Percentiles rank a stretch among this genome's conserved stretches.
phyloP scores from a whole-genome alignment of 2,113 vertebrate species.

The Urocitellus parryii region DNA sequence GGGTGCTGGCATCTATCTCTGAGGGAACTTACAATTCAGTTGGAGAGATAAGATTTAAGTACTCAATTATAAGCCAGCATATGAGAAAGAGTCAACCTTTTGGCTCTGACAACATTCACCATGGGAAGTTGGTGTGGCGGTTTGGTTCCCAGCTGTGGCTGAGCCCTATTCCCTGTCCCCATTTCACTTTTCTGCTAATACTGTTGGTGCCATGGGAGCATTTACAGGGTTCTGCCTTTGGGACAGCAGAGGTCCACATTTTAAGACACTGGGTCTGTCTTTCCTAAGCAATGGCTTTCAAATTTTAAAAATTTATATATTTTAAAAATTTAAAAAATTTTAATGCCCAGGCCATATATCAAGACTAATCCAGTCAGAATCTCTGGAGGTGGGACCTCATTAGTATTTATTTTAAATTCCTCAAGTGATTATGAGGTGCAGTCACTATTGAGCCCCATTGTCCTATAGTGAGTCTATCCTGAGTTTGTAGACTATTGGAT shows the following conservation, averaged over 20 bases:
- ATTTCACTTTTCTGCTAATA: not conserved
- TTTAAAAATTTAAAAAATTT: not conserved
- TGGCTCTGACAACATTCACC: not conserved
- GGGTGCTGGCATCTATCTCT: not conserved
- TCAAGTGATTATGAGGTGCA: not conserved
- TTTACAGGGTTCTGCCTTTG: not conserved
- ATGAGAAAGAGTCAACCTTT: not conserved
- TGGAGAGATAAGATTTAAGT: constrained; percentile 16
- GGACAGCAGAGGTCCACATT: not conserved
- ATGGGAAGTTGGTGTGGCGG: rapidly evolving
- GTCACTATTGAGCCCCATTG: not conserved
- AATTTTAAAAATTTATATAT: not conserved
- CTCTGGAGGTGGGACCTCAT: not conserved
- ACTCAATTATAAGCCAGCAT: not conserved
- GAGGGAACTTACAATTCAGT: not conserved
- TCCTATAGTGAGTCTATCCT: not conserved
- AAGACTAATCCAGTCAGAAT: not conserved
- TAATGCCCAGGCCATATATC: not conserved
- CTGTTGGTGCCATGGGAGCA: not conserved
- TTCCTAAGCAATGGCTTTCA: not conserved
- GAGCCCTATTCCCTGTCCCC: not conserved
- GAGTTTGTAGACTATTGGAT: not conserved
- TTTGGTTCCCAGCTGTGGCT: too few relatives aligned
- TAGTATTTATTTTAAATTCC: not conserved
- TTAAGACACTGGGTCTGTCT: not conserved